Evolutionary conservation across 2,888 invertebrate species (phyloP).

Genomic region (Xylota segnis): DNA sequence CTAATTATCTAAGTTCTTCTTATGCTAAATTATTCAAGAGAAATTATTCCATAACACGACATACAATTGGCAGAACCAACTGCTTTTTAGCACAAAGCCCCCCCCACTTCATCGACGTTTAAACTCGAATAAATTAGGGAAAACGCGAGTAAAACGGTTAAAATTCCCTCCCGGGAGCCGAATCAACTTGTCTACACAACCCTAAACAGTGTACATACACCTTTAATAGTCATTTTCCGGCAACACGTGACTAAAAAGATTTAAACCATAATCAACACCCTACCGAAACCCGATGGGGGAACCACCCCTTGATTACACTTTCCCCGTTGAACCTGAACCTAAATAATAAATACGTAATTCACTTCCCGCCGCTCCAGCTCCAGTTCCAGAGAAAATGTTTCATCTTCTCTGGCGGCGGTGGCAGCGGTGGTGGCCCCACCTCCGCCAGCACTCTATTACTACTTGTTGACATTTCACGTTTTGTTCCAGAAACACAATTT

Average conservation of each 20-base stretch:
- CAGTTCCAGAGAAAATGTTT: slow-evolving; percentile 6
- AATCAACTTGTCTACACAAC: slow-evolving; percentile 31
- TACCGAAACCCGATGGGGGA: slow-evolving; percentile 9
- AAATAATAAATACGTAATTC: slow-evolving; percentile 63
- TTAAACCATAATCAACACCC: slow-evolving; percentile 44
- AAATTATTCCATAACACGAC: neutral
- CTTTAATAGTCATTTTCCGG: slow-evolving; percentile 24
- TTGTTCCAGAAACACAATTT: slow-evolving; percentile 62
- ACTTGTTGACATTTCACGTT: slow-evolving; percentile 69
- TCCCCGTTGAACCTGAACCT: slow-evolving; percentile 41
- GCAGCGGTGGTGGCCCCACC: neutral
- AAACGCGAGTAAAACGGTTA: neutral
- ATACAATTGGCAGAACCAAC: neutral
- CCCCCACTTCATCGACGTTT: neutral
- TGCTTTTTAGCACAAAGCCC: neutral
- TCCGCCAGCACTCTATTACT: slow-evolving; percentile 5
- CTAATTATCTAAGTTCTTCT: neutral
- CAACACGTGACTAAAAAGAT: slow-evolving; percentile 37
- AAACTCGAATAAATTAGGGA: slow-evolving; percentile 15
- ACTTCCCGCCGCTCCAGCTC: neutral
- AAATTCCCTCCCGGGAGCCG: neutral
- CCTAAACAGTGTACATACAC: slow-evolving; percentile 31
- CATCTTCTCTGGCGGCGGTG: neutral
- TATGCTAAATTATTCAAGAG: slow-evolving; percentile 7
- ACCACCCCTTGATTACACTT: slow-evolving; percentile 43